phyloP scores from a whole-genome alignment of 2,797 vertebrate genomes.

The Gouania willdenowi region DNA sequence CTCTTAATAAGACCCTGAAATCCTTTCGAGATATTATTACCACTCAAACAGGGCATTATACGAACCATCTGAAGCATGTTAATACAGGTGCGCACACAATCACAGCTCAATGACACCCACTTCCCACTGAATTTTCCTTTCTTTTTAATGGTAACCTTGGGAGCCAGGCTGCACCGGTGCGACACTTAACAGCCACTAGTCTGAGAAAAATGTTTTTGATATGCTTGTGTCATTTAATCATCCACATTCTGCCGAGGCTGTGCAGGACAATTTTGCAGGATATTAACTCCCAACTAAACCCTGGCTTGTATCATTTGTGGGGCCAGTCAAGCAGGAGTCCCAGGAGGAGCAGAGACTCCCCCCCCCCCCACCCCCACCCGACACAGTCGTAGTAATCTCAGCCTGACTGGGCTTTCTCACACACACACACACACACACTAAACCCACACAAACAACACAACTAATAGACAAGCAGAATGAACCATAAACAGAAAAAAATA shows the following conservation, averaged over 20 bases:
- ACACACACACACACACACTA: constrained; percentile 6
- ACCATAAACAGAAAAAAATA: constrained; percentile 68
- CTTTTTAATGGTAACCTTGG: constrained; percentile 79
- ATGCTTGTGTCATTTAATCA: constrained; percentile 84
- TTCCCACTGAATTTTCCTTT: constrained; percentile 72
- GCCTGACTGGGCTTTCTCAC: constrained; percentile 65
- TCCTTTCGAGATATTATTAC: constrained; percentile 66
- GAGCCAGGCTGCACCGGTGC: constrained; percentile 64
- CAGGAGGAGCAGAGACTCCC: constrained; percentile 72
- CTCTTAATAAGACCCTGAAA: constrained; percentile 61
- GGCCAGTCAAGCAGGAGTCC: constrained; percentile 82
- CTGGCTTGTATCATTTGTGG: constrained; percentile 83
- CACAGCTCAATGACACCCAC: constrained; percentile 59
- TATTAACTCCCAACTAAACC: constrained; percentile 85
- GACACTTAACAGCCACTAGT: constrained; percentile 80
- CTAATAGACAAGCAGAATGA: constrained; percentile 63
- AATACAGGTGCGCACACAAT: constrained; percentile 35
- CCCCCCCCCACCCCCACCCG: too few relatives aligned
- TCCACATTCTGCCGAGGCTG: constrained; percentile 75
- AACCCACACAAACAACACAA: constrained; percentile 28
- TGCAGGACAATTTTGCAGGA: constrained; percentile 84
- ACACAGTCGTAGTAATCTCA: constrained; percentile 75
- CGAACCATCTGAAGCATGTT: constrained; percentile 45
- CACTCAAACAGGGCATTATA: constrained; percentile 57
- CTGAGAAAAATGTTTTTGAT: constrained; percentile 82